Evolutionary conservation across 2,797 vertebrate genomes (phyloP), one percentile per base, ranked within the genome.

Genomic region (Trachops cirrhosus): DNA sequence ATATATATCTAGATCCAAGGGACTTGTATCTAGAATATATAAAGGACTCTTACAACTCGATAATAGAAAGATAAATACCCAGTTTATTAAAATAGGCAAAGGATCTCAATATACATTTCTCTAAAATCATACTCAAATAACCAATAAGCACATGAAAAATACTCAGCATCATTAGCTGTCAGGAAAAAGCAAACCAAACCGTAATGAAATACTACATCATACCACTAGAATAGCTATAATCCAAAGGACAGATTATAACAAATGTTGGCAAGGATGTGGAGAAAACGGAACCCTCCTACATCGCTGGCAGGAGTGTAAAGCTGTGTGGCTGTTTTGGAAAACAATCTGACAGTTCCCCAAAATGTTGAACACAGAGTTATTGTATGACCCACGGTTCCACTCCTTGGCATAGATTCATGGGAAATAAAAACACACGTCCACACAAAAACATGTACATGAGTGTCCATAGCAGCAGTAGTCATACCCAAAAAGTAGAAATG

Each of bases 211-310:
- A 46, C 16, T 44, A 74, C 16, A 19, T 82, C 57, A 79, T 11
- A 67, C n/a, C 18, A 85, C 26, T 34, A 54, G 7, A 22, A 78
- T 32, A n/a, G 34, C 52, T 92, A 37, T 50, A 83, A 62, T 90
- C 54, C 74, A n/a, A 95, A 95, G 59, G 73, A 84, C 37, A 92
- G 50, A 92, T 64, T 89, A 64, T 71, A 59, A 89, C 32, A 93
- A 87, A 73, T 62, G 59, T 26, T 95, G 75, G 67, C 26, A 93
- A 85, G 26, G 44, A 78, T 48, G 34, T 85, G 48, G 73, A 85
- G 78, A 94, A 80, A 94, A 8, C 73, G 44, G 67, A 93, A 73
- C 16, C 21, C 41, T 86, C 46, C 46, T 74, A 19, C 16, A 44
- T 1, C 48, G 46, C 90, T 85, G 41, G 67, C 54, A 67, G 75